These are phyloP conservation scores for Tenebrio molitor DNA, from an alignment of 1,140 invertebrate genomes.

Conservation along the genomic window DNA sequence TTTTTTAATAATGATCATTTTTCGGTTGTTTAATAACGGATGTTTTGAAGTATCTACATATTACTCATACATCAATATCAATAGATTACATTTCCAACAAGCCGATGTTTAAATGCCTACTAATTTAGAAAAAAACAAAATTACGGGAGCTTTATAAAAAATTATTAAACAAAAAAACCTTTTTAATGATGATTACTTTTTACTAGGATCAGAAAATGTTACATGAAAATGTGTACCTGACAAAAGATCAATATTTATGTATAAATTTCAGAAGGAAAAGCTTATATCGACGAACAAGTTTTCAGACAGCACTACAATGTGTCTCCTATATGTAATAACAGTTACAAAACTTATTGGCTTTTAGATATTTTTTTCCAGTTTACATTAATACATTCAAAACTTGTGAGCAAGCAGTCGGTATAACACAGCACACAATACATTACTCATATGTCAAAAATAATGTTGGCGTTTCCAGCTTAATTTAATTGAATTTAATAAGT, in stretches of 20 bases:
- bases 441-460: too few species aligned
- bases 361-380: background rate
- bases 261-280: constrained; percentile 21
- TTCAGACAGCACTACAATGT: constrained; percentile 21
- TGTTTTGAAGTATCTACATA: too few species aligned
- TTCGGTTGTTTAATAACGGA: too few species aligned
- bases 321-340: constrained; percentile 23
- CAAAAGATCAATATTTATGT: constrained; percentile 27
- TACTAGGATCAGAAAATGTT: constrained; percentile 16
- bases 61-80: too few species aligned
- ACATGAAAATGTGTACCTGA: constrained; percentile 23
- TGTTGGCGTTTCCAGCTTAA: background rate
- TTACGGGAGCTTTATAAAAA: too few species aligned
- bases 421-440: too few species aligned
- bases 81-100: too few species aligned
- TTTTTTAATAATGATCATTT: too few species aligned
- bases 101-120: too few species aligned
- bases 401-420: too few species aligned
- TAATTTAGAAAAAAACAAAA: too few species aligned
- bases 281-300: constrained; percentile 30
- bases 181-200: constrained; percentile 3
- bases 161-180: constrained; percentile 4
- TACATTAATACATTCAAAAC: background rate
- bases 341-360: background rate
- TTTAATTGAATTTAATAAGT: constrained; percentile 17